phyloP scores from a whole-genome alignment of 2,797 vertebrate species.

The Acrossocheilus wenchowensis region DNA sequence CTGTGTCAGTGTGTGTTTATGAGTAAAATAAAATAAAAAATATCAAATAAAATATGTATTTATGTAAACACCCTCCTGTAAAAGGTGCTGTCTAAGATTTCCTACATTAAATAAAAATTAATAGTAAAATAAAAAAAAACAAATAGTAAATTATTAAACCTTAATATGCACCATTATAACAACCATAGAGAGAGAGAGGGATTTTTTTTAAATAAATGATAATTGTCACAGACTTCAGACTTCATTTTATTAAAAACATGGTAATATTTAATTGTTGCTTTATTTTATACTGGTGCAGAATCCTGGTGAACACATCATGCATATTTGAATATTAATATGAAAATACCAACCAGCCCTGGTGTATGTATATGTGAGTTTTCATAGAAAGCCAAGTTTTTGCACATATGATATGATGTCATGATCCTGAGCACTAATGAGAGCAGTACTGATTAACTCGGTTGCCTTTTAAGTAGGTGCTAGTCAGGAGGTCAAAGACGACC shows the following conservation, averaged over 20 bases:
- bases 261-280: neutral
- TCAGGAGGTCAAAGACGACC: slow-evolving; percentile 47
- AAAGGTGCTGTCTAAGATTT: neutral
- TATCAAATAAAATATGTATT: neutral
- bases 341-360: neutral
- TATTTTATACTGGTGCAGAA: neutral
- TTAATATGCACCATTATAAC: too few relatives aligned
- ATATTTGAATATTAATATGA: neutral
- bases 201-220: neutral
- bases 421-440: slow-evolving; percentile 17
- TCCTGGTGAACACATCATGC: neutral
- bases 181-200: too few relatives aligned
- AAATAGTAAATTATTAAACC: neutral
- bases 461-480: slow-evolving; percentile 41
- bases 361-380: neutral
- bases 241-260: neutral
- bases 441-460: slow-evolving; percentile 22
- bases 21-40: neutral
- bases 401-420: neutral
- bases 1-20: neutral
- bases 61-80: neutral
- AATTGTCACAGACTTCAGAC: neutral
- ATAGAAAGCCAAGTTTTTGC: neutral
- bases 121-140: neutral
- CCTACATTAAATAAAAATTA: neutral